Base-by-base conservation (phyloP, 2,797 vertebrate genomes). In the Tangara arthus region DNA sequence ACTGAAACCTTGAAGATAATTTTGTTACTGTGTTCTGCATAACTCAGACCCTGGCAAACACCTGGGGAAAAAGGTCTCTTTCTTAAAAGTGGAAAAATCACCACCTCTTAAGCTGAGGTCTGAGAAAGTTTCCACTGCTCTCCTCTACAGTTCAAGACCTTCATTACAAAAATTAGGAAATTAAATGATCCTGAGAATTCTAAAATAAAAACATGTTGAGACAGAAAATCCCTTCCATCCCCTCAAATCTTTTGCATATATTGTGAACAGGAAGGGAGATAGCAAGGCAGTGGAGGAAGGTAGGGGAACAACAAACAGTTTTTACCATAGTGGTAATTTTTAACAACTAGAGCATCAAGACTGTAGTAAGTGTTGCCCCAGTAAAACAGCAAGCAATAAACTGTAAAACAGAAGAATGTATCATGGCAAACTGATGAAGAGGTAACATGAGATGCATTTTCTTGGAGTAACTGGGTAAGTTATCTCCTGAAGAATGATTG, bases 401-500 rank as follows among this genome's bases (percentile, higher is more conserved):
- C 21, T 39, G 47, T 60, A 37, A 75, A 72, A 90, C 87, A 90
- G 64, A 94, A 56, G 35, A 75, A 61, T 11, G 5, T 39, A 52
- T 73, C 82, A 22, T 59, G 70, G 28, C 47, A 92, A 65, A 52
- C n/a, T 80, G 49, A 83, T 32, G 15, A 92, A 88, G 57, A 90
- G 12, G n/a, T 61, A 86, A 94, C n/a, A 49, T 5, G 7, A 47
- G 91, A 53, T 90, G 39, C 71, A 11, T 94, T 49, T 82, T 70
- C 52, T 50, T 88, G 47, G 44, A 84, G 82, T 59, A 95, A 95
- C 23, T n/a, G 79, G 14, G 17, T 82, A 70, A 94, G 41, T 64
- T 64, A 90, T 46, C 39, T 69, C 87, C 95, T 91, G 75, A 92
- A 95, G 65, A 92, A 72, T 53, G 76, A 93, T 56, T 81, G 50